phyloP scores from a whole-genome alignment of 2,797 vertebrate genomes.

The Myripristis murdjan region DNA sequence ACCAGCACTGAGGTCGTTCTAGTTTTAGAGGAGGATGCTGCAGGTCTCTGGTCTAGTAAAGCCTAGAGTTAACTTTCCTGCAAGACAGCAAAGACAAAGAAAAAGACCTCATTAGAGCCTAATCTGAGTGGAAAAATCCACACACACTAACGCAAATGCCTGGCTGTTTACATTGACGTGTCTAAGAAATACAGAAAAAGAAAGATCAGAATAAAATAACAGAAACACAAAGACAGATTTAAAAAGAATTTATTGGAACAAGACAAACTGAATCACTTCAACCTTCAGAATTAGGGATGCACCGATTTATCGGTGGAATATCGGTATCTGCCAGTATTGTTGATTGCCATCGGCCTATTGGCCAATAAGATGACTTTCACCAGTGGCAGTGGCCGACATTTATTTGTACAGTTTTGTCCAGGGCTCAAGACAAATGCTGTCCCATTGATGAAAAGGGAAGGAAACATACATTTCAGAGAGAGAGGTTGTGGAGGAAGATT shows the following conservation, averaged over 20 bases:
- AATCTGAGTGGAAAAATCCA: slow-evolving; percentile 23
- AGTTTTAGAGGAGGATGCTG: slow-evolving; percentile 88
- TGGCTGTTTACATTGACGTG: slow-evolving; percentile 18
- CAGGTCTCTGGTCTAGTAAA: slow-evolving; percentile 91
- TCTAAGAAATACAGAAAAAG: slow-evolving; percentile 11
- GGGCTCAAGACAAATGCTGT: too few relatives aligned
- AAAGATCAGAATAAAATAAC: neutral
- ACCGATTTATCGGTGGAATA: too few relatives aligned
- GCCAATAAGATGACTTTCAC: too few relatives aligned
- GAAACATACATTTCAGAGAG: too few relatives aligned
- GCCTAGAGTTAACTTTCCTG: slow-evolving; percentile 94
- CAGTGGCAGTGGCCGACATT: too few relatives aligned
- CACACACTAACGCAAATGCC: slow-evolving; percentile 27
- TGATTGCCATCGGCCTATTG: too few relatives aligned
- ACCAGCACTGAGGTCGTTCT: slow-evolving; percentile 91
- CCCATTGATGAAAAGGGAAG: too few relatives aligned
- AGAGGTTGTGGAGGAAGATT: too few relatives aligned
- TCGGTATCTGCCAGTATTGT: too few relatives aligned
- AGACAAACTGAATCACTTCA: slow-evolving; percentile 22
- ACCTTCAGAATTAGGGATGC: too few relatives aligned
- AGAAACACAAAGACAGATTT: neutral
- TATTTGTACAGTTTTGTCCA: too few relatives aligned
- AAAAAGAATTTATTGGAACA: neutral
- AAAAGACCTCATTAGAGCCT: slow-evolving; percentile 84
- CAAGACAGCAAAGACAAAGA: slow-evolving; percentile 98